A percentile compares a stretch with the other conserved stretches of the same genome.
phyloP scores from a whole-genome alignment of 2,888 invertebrate species.

The Carabus problematicus region DNA sequence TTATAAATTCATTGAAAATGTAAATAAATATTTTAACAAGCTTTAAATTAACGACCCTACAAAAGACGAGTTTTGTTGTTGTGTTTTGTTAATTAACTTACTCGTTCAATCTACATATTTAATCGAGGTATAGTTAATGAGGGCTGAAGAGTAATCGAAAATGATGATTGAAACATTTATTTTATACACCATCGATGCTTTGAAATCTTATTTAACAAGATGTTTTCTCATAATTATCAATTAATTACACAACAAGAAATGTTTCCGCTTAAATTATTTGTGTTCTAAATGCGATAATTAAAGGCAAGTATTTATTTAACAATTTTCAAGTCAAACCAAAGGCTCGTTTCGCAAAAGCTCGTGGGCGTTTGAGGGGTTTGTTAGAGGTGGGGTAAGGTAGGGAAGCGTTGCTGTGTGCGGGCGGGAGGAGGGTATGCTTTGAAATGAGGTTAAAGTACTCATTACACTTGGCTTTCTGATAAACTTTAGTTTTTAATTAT shows the following conservation, averaged over 20 bases:
- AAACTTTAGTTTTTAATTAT: constrained; percentile 52
- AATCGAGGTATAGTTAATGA: too few relatives aligned
- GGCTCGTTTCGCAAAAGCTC: constrained; percentile 23
- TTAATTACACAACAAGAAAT: constrained; percentile 40
- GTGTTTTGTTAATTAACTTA: too few relatives aligned
- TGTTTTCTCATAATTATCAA: constrained; percentile 41
- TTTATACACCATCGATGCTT: too few relatives aligned
- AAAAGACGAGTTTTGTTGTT: too few relatives aligned
- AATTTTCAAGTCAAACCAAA: constrained; percentile 40
- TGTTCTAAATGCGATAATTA: constrained; percentile 41
- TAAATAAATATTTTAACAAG: too few relatives aligned
- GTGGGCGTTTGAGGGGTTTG: constrained; percentile 25
- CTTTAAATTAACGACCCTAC: too few relatives aligned
- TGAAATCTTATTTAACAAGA: constrained; percentile 32
- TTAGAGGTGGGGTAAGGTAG: neutral
- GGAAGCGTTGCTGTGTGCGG: neutral
- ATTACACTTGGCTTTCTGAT: constrained; percentile 29
- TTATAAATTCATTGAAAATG: too few relatives aligned
- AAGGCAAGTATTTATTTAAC: constrained; percentile 38
- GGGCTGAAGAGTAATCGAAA: too few relatives aligned
- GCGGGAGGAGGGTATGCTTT: constrained; percentile 13
- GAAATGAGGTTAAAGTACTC: constrained; percentile 37
- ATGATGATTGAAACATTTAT: too few relatives aligned
- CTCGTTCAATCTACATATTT: too few relatives aligned
- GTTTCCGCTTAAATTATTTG: constrained; percentile 35